Percentiles rank a stretch among this genome's conserved stretches.
These are phyloP conservation scores for Salpingus planirostris DNA, from an alignment of 2,888 invertebrate species.

Conservation along the genomic window DNA sequence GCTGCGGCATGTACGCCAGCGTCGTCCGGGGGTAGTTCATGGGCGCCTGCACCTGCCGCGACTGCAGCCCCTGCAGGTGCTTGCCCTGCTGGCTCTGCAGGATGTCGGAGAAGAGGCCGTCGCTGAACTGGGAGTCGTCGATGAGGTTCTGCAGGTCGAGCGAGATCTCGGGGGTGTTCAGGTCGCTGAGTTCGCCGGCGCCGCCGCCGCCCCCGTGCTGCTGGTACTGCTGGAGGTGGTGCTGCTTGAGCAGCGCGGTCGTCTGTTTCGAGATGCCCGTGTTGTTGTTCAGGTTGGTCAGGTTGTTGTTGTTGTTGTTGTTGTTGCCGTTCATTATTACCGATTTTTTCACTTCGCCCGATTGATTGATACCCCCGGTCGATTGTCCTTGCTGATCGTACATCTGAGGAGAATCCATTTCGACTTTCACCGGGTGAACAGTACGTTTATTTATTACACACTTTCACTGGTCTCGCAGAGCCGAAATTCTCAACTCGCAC, in stretches of 20 bases:
- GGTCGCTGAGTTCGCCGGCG: conserved; percentile 66
- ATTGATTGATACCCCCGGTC: no score
- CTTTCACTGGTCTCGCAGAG: conserved; percentile 17
- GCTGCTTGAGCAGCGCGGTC: conserved; percentile 52
- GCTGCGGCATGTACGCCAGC: conserved; percentile 86
- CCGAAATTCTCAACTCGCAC: conserved; percentile 19
- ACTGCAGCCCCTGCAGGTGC: conserved; percentile 39
- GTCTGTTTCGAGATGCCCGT: conserved; percentile 47
- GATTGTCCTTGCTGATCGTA: conserved; percentile 59
- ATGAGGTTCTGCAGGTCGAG: conserved; percentile 87
- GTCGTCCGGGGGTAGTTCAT: conserved; percentile 57
- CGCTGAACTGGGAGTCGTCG: conserved; percentile 81
- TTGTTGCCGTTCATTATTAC: conserved; percentile 41
- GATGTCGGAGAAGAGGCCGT: conserved; percentile 79
- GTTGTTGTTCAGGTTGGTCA: conserved; percentile 43
- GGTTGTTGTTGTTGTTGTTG: conserved; percentile 39
- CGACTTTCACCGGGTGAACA: conserved; percentile 35
- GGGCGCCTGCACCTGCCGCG: conserved; percentile 41
- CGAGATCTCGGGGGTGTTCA: conserved; percentile 88
- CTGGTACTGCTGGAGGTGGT: conserved; percentile 63
- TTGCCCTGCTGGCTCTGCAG: conserved; percentile 48
- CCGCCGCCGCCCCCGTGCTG: conserved; percentile 54
- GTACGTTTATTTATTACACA: conserved; percentile 21
- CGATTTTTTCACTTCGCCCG: conserved; percentile 46
- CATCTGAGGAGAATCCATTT: conserved; percentile 80